A percentile compares a stretch with the other conserved stretches of the same genome.
phyloP scores from a whole-genome alignment of 2,888 invertebrate species.

The Fragum fragum region DNA sequence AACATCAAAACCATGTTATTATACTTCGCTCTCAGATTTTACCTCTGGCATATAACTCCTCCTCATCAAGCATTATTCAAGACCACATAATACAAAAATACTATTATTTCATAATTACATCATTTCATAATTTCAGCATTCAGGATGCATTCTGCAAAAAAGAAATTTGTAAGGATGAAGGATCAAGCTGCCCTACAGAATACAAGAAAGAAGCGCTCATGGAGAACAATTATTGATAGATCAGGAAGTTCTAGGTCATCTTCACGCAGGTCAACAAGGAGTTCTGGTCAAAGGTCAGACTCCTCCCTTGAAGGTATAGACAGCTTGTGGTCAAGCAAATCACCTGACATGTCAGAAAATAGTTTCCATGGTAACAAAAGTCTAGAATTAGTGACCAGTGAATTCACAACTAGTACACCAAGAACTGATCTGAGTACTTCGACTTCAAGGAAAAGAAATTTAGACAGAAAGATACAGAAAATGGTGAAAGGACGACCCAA shows the following conservation, averaged over 20 bases:
- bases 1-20: no score
- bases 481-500: conserved; percentile 30
- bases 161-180: conserved; percentile 26
- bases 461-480: neutral
- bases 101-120: no score
- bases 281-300: conserved; percentile 24
- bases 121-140: conserved; percentile 44
- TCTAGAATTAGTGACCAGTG: neutral
- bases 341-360: conserved; percentile 23
- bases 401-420: conserved; percentile 48
- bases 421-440: neutral
- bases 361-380: neutral
- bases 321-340: conserved; percentile 1
- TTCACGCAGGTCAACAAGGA: conserved; percentile 33
- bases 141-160: conserved; percentile 51
- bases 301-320: neutral
- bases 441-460: neutral
- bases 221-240: conserved; percentile 59
- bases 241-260: conserved; percentile 38
- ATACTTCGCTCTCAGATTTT: no score
- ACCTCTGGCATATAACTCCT: no score
- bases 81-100: no score
- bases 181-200: conserved; percentile 27
- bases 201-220: conserved; percentile 40
- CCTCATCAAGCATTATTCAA: no score